phyloP scores from a whole-genome alignment of 1,140 invertebrate genomes.

The Leptinotarsa defecta region DNA sequence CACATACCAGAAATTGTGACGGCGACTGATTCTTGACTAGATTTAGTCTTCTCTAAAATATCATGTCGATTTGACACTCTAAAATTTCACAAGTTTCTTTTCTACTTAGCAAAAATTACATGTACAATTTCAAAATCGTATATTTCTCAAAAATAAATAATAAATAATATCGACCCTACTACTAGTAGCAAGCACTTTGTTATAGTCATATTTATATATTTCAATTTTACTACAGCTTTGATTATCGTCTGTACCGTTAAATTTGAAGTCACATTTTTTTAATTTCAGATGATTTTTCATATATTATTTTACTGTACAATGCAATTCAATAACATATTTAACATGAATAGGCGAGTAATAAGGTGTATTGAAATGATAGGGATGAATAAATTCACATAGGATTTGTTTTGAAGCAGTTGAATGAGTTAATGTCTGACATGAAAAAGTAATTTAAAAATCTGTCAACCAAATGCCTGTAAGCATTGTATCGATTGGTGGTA shows the following conservation, averaged over 20 bases:
- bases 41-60: no score
- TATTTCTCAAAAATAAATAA: constrained; percentile 32
- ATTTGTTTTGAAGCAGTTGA: no score
- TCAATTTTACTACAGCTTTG: constrained; percentile 5
- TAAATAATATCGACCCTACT: constrained; percentile 30
- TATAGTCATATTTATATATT: constrained; percentile 36
- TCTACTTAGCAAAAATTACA: neutral
- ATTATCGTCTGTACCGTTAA: neutral
- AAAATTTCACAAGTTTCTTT: neutral
- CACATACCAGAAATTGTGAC: neutral
- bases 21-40: neutral
- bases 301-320: neutral
- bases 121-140: constrained; percentile 33
- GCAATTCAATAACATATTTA: neutral
- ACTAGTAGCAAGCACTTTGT: constrained; percentile 42
- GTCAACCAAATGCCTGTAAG: no score
- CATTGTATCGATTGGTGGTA: no score
- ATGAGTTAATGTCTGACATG: no score
- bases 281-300: no score
- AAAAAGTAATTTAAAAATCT: no score
- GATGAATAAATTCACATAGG: no score
- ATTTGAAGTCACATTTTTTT: no score
- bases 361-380: no score
- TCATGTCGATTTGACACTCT: neutral
- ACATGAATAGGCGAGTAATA: neutral